Percentiles rank a stretch among this genome's conserved stretches.
phyloP scores from a whole-genome alignment of 1,140 invertebrate species.

The Kradibia gibbosae region DNA sequence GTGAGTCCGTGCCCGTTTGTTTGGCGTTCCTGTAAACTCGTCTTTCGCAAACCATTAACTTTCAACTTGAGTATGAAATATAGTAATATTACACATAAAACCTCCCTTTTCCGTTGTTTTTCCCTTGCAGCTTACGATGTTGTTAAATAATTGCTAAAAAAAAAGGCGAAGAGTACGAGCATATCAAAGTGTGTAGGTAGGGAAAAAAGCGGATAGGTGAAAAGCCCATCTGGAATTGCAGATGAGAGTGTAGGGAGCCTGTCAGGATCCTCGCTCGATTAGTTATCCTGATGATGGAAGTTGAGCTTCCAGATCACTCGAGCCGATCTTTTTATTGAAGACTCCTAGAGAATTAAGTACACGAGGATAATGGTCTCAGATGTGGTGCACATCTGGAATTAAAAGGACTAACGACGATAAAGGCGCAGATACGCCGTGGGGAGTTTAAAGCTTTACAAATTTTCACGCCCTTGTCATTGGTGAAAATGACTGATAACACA shows the following conservation, averaged over 20 bases:
- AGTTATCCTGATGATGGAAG: slow-evolving; percentile 57
- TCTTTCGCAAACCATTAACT: too few relatives aligned
- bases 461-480: background rate
- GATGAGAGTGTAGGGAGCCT: slow-evolving; percentile 24
- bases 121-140: background rate
- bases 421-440: too few relatives aligned
- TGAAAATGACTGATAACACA: slow-evolving; percentile 11
- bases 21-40: too few relatives aligned
- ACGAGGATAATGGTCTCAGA: too few relatives aligned
- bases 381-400: too few relatives aligned
- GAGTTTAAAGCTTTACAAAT: background rate
- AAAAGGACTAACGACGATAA: too few relatives aligned
- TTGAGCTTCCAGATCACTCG: slow-evolving; percentile 45
- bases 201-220: background rate
- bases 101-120: too few relatives aligned
- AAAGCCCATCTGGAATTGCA: background rate
- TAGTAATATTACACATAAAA: too few relatives aligned
- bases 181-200: too few relatives aligned
- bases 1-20: too few relatives aligned
- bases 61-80: too few relatives aligned
- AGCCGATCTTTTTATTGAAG: slow-evolving; percentile 32
- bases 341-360: too few relatives aligned
- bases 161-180: background rate
- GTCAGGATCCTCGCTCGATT: slow-evolving; percentile 51
- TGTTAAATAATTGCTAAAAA: background rate